These are phyloP conservation scores for Tenodera sinensis DNA, from an alignment of 2,888 invertebrate species.

Conservation along the genomic window DNA sequence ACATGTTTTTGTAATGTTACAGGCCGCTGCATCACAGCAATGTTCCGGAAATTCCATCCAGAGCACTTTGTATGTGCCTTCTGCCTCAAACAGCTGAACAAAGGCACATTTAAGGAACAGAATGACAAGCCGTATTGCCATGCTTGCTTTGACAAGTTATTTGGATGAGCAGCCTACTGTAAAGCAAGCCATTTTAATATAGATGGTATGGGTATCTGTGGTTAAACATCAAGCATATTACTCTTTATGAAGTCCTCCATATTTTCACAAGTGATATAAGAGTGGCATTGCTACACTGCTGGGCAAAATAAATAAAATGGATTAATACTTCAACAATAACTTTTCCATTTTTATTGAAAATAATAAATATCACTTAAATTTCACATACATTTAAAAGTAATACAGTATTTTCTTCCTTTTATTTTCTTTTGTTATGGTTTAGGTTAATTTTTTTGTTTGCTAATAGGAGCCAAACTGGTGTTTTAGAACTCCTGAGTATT, in stretches of 20 bases:
- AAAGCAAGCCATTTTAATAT: background rate
- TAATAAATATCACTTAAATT: too few species aligned
- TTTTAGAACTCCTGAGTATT: too few species aligned
- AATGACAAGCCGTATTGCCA: slow-evolving; percentile 99
- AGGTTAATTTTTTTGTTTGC: too few species aligned
- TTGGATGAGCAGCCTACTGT: slow-evolving; percentile 59
- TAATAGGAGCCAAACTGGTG: too few species aligned
- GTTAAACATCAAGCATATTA: background rate
- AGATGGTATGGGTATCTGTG: background rate
- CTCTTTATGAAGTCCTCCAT: background rate
- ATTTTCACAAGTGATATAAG: background rate
- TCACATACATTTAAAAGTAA: too few species aligned
- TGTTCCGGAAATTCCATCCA: slow-evolving; percentile 98
- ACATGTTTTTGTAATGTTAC: slow-evolving; percentile 32
- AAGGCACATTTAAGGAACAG: slow-evolving; percentile 99
- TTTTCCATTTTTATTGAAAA: too few species aligned
- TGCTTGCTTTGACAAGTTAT: slow-evolving; percentile 93
- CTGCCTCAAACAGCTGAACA: slow-evolving; percentile 95
- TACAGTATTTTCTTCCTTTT: too few species aligned
- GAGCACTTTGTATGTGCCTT: slow-evolving; percentile 99
- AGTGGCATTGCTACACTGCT: background rate
- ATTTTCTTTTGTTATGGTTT: too few species aligned
- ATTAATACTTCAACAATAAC: too few species aligned
- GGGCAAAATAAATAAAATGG: too few species aligned
- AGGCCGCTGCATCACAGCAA: slow-evolving; percentile 96